Evolutionary conservation across 2,888 invertebrate species (phyloP).

Genomic region (Syritta pipiens): DNA sequence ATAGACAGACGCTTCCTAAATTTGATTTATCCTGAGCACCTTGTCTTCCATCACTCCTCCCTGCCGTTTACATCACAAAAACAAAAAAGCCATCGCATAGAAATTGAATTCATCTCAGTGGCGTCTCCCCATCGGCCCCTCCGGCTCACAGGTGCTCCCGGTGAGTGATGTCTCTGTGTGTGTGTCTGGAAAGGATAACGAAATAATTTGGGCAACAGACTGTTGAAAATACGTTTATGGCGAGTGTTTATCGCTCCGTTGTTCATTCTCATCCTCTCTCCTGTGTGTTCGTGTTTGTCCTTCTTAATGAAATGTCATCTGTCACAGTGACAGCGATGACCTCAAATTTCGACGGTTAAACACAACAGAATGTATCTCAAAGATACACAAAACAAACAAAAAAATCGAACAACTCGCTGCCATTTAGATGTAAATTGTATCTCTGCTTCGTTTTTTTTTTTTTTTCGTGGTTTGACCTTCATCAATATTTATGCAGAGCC

Average conservation of each 20-base stretch:
- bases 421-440: constrained; percentile 16
- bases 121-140: background rate
- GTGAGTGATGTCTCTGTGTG: background rate
- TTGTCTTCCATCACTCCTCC: no score
- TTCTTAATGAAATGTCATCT: background rate
- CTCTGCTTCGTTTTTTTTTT: no score
- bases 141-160: background rate
- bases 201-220: constrained; percentile 35
- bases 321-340: no score
- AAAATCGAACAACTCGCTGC: constrained; percentile 6
- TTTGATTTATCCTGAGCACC: constrained; percentile 20
- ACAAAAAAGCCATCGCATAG: no score
- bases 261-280: no score
- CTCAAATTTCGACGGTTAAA: no score
- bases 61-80: constrained; percentile 13
- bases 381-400: no score
- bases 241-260: no score
- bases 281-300: background rate
- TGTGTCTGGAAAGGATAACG: background rate
- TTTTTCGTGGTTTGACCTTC: constrained; percentile 23
- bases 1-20: constrained; percentile 12
- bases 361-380: no score
- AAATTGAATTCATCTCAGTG: constrained; percentile 34
- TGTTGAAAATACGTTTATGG: constrained; percentile 34
- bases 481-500: constrained; percentile 40